Evolutionary conservation across 2,113 vertebrate genomes (phyloP).

Genomic region (Gobius niger): DNA sequence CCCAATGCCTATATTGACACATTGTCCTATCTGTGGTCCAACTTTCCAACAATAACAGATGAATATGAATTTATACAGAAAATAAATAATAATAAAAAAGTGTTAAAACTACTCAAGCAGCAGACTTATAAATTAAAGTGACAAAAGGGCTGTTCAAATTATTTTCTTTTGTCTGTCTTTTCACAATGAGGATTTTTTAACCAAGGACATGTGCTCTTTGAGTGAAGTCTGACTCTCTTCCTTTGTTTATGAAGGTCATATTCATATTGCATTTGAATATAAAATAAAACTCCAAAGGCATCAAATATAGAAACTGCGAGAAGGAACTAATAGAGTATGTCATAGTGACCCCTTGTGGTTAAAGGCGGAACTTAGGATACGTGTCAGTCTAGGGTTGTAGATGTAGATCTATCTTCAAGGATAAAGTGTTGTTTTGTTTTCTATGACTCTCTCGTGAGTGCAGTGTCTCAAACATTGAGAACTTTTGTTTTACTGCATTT

Average conservation of each 20-base stretch:
- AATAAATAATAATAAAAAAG: too few relatives aligned
- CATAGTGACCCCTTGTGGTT: slow-evolving; percentile 49
- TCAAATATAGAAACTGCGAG: neutral
- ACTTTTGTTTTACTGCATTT: too few relatives aligned
- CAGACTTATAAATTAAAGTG: neutral
- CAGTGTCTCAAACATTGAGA: too few relatives aligned
- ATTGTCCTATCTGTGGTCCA: too few relatives aligned
- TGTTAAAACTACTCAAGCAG: too few relatives aligned
- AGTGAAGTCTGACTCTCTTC: neutral
- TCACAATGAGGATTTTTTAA: neutral
- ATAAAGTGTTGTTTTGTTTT: too few relatives aligned
- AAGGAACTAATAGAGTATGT: neutral
- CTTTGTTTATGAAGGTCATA: neutral
- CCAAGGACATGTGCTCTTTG: neutral
- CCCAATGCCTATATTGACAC: too few relatives aligned
- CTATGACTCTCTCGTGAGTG: too few relatives aligned
- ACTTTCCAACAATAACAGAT: too few relatives aligned
- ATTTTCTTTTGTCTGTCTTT: neutral
- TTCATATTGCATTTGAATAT: neutral
- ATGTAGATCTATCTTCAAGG: too few relatives aligned
- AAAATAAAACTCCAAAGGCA: neutral
- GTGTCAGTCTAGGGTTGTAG: too few relatives aligned
- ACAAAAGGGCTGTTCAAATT: neutral
- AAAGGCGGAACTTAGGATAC: slow-evolving; percentile 14
- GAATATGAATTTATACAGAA: too few relatives aligned